Percentiles rank a stretch among this genome's conserved stretches.
Evolutionary conservation across 2,888 invertebrate genomes (phyloP).

Genomic region (Nymphalis c-album): DNA sequence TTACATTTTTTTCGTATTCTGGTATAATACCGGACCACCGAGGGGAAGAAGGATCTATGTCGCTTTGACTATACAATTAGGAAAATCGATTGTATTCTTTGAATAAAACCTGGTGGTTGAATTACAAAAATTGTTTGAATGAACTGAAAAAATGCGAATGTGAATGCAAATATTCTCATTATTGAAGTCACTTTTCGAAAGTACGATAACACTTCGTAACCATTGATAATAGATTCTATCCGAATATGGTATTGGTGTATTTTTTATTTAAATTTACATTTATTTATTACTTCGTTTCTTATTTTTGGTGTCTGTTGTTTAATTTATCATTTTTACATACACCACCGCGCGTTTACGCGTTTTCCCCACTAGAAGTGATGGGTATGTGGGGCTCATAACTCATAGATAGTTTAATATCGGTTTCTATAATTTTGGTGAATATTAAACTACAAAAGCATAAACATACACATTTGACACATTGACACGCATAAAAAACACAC

Average conservation of each 20-base stretch:
- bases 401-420: constrained; percentile 38
- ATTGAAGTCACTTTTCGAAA: constrained; percentile 30
- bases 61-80: constrained; percentile 59
- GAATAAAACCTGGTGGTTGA: constrained; percentile 56
- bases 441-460: not conserved
- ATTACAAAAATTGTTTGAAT: too few species aligned
- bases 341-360: too few species aligned
- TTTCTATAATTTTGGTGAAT: constrained; percentile 1
- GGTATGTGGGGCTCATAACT: too few species aligned
- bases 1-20: constrained; percentile 55
- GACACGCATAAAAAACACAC: not conserved
- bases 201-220: too few species aligned
- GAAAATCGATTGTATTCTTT: constrained; percentile 56
- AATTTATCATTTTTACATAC: too few species aligned
- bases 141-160: not conserved
- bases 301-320: too few species aligned
- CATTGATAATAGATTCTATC: too few species aligned
- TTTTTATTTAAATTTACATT: too few species aligned
- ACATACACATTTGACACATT: too few species aligned
- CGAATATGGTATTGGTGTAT: too few species aligned
- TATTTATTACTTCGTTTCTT: too few species aligned
- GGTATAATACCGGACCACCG: constrained; percentile 52
- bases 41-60: constrained; percentile 55
- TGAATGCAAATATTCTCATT: not conserved
- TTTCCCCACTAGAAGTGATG: too few species aligned